Percentiles rank a stretch among this genome's conserved stretches.
Conservation (phyloP, 2,797 vertebrate species). For the Botia kubotai region DNA sequence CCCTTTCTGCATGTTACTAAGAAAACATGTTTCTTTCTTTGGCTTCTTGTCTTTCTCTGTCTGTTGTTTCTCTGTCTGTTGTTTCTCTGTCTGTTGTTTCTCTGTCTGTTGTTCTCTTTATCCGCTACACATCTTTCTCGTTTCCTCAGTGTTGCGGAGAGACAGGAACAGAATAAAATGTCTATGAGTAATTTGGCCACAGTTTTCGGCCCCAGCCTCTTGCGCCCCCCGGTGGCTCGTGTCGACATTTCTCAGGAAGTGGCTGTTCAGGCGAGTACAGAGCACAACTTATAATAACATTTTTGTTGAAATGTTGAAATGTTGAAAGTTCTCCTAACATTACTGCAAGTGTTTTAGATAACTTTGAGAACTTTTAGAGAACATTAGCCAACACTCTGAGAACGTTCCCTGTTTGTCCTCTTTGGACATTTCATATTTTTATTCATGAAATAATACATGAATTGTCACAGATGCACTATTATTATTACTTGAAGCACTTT, state of each 20-base stretch:
- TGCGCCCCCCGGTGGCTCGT: slow-evolving; percentile 73
- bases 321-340: too few relatives aligned
- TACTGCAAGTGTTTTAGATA: too few relatives aligned
- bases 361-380: too few relatives aligned
- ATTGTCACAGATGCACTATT: too few relatives aligned
- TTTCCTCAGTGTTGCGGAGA: slow-evolving; percentile 70
- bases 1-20: neutral
- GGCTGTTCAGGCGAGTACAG: slow-evolving; percentile 74
- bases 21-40: neutral
- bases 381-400: too few relatives aligned
- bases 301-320: too few relatives aligned
- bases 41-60: neutral
- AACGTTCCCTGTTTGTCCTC: too few relatives aligned
- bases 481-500: neutral
- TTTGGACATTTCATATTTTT: too few relatives aligned
- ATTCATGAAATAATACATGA: too few relatives aligned
- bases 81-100: neutral
- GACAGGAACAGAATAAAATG: slow-evolving; percentile 77
- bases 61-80: neutral
- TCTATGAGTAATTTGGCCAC: slow-evolving; percentile 78
- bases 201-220: slow-evolving; percentile 79
- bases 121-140: neutral
- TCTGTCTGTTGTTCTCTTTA: neutral
- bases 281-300: too few relatives aligned
- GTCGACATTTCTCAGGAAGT: slow-evolving; percentile 80